Conservation (phyloP, 30 jellyfish, hydroid and myxozoan genomes). For the Turritopsis rubra region DNA sequence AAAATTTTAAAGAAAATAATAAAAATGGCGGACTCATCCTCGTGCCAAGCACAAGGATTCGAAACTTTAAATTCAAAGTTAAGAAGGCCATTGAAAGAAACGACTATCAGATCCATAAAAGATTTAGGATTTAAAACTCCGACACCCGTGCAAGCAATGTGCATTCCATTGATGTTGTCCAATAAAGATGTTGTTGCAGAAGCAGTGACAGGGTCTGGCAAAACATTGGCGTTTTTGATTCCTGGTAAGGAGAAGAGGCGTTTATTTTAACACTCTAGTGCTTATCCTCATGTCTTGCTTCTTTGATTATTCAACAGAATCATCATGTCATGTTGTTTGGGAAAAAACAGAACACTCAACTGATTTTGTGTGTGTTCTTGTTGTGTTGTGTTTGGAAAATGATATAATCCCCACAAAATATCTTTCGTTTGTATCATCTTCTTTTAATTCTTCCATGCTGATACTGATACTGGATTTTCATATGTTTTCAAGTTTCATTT, state of each 20-base stretch:
- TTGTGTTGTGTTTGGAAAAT: too few relatives aligned
- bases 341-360: too few relatives aligned
- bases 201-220: constrained; percentile 99
- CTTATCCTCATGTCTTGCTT: too few relatives aligned
- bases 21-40: background rate
- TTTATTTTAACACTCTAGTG: background rate
- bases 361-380: too few relatives aligned
- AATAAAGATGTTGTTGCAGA: constrained; percentile 96
- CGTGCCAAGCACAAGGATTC: constrained; percentile 1
- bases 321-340: too few relatives aligned
- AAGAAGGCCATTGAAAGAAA: constrained; percentile 7
- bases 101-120: constrained; percentile 15
- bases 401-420: too few relatives aligned
- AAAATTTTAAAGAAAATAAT: too few relatives aligned
- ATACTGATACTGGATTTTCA: too few relatives aligned
- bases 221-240: constrained; percentile 92
- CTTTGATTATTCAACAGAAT: too few relatives aligned
- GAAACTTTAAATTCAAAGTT: background rate
- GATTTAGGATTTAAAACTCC: constrained; percentile 19
- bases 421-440: too few relatives aligned
- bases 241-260: constrained; percentile 51
- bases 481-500: too few relatives aligned
- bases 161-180: constrained; percentile 82
- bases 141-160: constrained; percentile 43
- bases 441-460: too few relatives aligned